phyloP scores from a whole-genome alignment of 2,888 invertebrate genomes.

The Hetaerina titia region DNA sequence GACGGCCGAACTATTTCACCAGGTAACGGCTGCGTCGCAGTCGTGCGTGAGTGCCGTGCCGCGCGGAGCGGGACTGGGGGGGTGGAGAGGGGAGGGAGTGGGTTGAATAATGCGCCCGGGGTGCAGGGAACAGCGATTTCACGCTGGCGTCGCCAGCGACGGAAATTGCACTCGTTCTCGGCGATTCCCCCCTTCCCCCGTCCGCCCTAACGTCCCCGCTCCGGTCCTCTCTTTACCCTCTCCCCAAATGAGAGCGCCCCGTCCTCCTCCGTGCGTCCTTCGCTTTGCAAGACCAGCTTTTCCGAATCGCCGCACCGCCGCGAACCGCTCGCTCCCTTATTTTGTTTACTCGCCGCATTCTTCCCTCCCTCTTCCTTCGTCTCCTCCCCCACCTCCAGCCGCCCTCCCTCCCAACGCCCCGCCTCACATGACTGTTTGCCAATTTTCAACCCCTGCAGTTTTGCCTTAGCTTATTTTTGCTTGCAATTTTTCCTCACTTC shows the following conservation, averaged over 20 bases:
- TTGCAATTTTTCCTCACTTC: too few relatives aligned
- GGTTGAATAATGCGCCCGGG: background rate
- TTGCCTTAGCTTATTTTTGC: background rate
- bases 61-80: background rate
- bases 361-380: background rate
- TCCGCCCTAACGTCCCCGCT: background rate
- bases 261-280: background rate
- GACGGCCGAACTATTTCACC: background rate
- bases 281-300: background rate
- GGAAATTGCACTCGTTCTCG: background rate
- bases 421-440: background rate
- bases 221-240: background rate
- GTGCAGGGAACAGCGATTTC: conserved; percentile 18
- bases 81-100: background rate
- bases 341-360: background rate
- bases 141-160: background rate
- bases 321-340: background rate
- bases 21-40: background rate
- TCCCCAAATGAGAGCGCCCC: background rate
- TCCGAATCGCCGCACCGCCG: background rate
- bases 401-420: background rate
- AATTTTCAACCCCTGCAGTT: background rate
- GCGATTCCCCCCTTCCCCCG: background rate
- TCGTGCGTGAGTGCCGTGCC: background rate
- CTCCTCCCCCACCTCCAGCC: background rate